Conservation (phyloP, 2,113 vertebrate genomes). For the Smithornis capensis region DNA sequence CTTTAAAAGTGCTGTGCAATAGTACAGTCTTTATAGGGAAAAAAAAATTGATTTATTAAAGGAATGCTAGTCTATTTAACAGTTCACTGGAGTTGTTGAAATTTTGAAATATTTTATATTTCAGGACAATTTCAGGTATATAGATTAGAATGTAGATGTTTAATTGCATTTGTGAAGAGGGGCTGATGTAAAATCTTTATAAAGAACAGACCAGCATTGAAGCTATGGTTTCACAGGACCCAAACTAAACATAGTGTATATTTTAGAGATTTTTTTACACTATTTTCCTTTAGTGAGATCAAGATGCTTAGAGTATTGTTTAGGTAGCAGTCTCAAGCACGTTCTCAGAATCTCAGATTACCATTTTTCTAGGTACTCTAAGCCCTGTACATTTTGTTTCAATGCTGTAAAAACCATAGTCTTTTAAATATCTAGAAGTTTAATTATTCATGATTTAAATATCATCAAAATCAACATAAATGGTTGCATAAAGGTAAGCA, state of each 20-base stretch:
- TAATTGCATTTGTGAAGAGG: neutral
- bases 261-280: neutral
- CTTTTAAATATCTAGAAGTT: neutral
- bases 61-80: neutral
- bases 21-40: neutral
- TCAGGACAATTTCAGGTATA: neutral
- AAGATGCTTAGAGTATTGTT: neutral
- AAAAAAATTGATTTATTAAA: neutral
- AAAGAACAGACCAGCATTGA: neutral
- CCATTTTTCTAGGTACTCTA: neutral
- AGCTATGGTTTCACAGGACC: neutral
- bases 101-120: neutral
- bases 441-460: neutral
- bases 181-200: neutral
- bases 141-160: neutral
- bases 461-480: neutral
- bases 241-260: neutral
- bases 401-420: neutral
- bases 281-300: neutral
- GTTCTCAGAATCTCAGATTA: neutral
- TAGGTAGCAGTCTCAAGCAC: neutral
- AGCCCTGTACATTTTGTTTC: neutral
- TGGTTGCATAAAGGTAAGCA: neutral
- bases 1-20: neutral
- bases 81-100: neutral